Evolutionary conservation across 1,140 invertebrate genomes (phyloP).

Genomic region (Drosophila nikananu): DNA sequence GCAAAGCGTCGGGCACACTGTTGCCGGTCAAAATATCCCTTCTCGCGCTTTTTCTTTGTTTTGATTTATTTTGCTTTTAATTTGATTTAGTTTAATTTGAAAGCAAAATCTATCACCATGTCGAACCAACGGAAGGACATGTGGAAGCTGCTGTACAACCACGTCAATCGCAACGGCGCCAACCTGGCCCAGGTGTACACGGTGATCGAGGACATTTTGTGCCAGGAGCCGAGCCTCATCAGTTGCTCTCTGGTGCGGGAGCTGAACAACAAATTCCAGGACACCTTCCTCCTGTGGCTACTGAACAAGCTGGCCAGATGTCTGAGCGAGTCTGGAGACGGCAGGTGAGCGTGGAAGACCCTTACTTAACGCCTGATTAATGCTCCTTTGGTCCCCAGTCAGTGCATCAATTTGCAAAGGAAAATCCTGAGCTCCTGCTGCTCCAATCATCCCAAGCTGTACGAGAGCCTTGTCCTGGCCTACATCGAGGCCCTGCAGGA

Average conservation of each 20-base stretch:
- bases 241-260: conserved; percentile 62
- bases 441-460: conserved; percentile 69
- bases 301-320: conserved; percentile 69
- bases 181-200: conserved; percentile 64
- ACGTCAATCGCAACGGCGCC: conserved; percentile 65
- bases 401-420: conserved; percentile 63
- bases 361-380: neutral
- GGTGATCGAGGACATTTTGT: conserved; percentile 76
- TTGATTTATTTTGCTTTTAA: conserved; percentile 10
- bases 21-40: conserved; percentile 2
- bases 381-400: conserved; percentile 6
- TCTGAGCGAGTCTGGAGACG: conserved; percentile 32
- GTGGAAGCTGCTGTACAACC: conserved; percentile 76
- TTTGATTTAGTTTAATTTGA: neutral
- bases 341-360: conserved; percentile 26
- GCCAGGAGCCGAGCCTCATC: conserved; percentile 77
- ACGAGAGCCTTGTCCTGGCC: conserved; percentile 49
- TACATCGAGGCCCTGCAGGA: conserved; percentile 67
- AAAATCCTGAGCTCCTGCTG: conserved; percentile 73
- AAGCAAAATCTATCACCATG: conserved; percentile 30
- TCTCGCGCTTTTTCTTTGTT: conserved; percentile 6
- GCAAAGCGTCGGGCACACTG: neutral
- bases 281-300: conserved; percentile 72
- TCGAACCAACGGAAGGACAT: conserved; percentile 72
- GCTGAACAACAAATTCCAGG: conserved; percentile 65